Percentiles rank a stretch among this genome's conserved stretches.
Conservation (phyloP, 2,797 vertebrate species). For the Mastacembelus armatus region DNA sequence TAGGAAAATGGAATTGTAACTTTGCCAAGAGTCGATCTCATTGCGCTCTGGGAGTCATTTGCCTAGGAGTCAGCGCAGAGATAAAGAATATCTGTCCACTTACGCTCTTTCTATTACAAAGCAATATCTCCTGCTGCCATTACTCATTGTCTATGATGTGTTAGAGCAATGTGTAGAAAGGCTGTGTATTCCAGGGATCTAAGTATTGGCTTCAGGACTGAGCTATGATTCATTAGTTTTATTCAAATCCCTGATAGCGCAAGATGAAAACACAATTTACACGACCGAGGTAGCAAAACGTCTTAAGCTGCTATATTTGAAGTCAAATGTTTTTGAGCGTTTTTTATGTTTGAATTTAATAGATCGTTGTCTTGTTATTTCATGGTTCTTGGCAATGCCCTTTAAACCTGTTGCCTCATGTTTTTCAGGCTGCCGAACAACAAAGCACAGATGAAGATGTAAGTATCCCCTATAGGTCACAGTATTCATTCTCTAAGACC, state of each 20-base stretch:
- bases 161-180: constrained; percentile 32
- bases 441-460: constrained; percentile 86
- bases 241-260: constrained; percentile 49
- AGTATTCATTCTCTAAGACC: constrained; percentile 10
- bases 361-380: constrained; percentile 32
- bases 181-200: constrained; percentile 30
- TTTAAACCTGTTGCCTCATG: constrained; percentile 48
- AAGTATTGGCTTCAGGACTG: constrained; percentile 20
- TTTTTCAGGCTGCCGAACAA: constrained; percentile 84
- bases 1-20: constrained; percentile 69
- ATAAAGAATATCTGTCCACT: constrained; percentile 71
- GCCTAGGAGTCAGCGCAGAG: constrained; percentile 50
- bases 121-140: constrained; percentile 74
- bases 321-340: constrained; percentile 39
- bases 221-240: constrained; percentile 62
- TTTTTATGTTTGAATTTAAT: constrained; percentile 25
- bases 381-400: constrained; percentile 16
- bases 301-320: constrained; percentile 40
- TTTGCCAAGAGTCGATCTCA: constrained; percentile 54
- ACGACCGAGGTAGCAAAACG: constrained; percentile 47
- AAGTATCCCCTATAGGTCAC: constrained; percentile 64
- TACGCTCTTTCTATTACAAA: constrained; percentile 68
- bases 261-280: constrained; percentile 54
- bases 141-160: constrained; percentile 72
- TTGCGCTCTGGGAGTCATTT: constrained; percentile 62